A percentile compares a stretch with the other conserved stretches of the same genome.
Conservation (phyloP, 2,888 invertebrate genomes). For the Eretmocerus hayati region DNA sequence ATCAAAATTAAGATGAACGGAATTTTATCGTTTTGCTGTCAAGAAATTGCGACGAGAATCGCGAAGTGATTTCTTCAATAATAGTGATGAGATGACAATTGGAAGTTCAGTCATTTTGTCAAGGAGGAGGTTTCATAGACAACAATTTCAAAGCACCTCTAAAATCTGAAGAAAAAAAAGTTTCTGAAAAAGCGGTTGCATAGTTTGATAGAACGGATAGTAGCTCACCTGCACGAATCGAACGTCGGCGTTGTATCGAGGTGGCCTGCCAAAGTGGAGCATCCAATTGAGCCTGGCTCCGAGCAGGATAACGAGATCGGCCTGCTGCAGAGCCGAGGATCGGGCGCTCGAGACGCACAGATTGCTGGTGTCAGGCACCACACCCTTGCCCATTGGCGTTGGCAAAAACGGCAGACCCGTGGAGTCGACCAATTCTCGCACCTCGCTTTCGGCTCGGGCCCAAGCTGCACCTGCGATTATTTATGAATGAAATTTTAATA, state of each 20-base stretch:
- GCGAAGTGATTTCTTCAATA: neutral
- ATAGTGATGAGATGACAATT: neutral
- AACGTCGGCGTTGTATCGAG: constrained; percentile 73
- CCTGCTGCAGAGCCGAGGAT: constrained; percentile 75
- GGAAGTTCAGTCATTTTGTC: too few relatives aligned
- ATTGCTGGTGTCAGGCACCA: constrained; percentile 62
- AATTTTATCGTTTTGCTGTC: too few relatives aligned
- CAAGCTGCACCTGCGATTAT: constrained; percentile 66
- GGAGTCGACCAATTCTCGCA: constrained; percentile 62
- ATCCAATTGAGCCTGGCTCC: constrained; percentile 98
- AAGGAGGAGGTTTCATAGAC: too few relatives aligned
- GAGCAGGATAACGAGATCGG: constrained; percentile 80
- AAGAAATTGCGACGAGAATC: too few relatives aligned
- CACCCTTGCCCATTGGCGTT: constrained; percentile 91
- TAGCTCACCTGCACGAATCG: constrained; percentile 85
- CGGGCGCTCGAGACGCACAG: constrained; percentile 82
- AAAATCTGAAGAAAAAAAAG: neutral
- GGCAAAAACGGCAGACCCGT: constrained; percentile 83
- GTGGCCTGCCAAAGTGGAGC: constrained; percentile 88
- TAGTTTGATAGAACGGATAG: neutral
- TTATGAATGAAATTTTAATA: neutral
- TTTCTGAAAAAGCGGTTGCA: neutral
- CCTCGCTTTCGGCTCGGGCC: constrained; percentile 65
- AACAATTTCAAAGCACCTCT: neutral
- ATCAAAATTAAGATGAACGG: too few relatives aligned